phyloP scores from a whole-genome alignment of 2,113 vertebrate species.

The Microcebus jonahi region DNA sequence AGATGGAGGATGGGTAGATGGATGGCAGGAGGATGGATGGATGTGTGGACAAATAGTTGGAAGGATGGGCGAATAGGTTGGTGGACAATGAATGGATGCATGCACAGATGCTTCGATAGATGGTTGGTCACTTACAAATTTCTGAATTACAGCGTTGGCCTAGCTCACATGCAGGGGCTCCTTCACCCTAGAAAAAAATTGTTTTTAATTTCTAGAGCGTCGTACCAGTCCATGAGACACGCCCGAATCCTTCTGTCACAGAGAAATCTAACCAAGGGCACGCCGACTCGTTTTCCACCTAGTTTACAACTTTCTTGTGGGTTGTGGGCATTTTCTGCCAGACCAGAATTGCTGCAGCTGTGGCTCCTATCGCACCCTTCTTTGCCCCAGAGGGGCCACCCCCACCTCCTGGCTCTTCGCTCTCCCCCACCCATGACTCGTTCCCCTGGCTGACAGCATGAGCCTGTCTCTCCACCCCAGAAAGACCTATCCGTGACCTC shows the following conservation, averaged over 20 bases:
- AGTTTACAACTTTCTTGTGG: not conserved
- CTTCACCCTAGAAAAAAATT: not conserved
- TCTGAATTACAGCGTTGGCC: not conserved
- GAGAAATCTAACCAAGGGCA: not conserved
- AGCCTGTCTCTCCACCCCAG: not conserved
- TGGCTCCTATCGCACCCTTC: not conserved
- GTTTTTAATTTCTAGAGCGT: not conserved
- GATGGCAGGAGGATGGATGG: not conserved
- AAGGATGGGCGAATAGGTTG: too few relatives aligned
- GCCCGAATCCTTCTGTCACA: not conserved
- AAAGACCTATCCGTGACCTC: not conserved
- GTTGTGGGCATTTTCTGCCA: not conserved
- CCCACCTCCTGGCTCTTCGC: not conserved
- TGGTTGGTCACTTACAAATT: not conserved
- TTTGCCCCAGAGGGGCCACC: not conserved
- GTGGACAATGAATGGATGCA: not conserved
- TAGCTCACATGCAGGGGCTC: not conserved
- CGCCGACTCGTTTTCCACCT: not conserved
- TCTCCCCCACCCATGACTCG: not conserved
- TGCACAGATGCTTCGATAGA: too few relatives aligned
- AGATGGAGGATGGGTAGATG: not conserved
- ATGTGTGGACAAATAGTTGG: too few relatives aligned
- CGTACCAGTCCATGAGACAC: not conserved
- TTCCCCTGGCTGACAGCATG: fast-evolving
- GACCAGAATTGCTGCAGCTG: not conserved